phyloP scores from a whole-genome alignment of 2,888 invertebrate genomes.

The Eilema sororculum region DNA sequence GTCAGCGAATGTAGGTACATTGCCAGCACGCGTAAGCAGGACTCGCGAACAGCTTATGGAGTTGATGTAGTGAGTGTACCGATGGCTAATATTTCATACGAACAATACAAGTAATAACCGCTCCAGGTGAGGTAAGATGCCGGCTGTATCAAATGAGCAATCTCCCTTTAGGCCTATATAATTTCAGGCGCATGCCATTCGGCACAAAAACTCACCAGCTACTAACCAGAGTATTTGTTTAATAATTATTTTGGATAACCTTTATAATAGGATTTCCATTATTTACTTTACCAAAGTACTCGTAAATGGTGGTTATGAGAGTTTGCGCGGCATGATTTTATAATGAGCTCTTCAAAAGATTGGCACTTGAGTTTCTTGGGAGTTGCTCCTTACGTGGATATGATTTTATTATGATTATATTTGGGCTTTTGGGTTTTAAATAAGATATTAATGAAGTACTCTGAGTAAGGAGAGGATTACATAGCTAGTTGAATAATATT shows the following conservation, averaged over 20 bases:
- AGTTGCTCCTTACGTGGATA: not conserved
- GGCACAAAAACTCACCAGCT: not conserved
- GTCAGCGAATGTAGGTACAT: no score
- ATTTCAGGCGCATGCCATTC: no score
- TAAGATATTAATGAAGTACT: not conserved
- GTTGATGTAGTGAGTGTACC: no score
- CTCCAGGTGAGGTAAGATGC: no score
- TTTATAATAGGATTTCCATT: not conserved
- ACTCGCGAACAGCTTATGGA: no score
- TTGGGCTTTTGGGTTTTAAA: not conserved
- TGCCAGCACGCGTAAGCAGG: no score
- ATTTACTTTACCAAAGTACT: not conserved
- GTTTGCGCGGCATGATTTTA: not conserved
- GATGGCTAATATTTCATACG: no score
- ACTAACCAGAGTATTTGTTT: not conserved
- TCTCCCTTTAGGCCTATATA: no score
- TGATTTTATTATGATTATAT: not conserved
- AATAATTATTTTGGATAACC: not conserved
- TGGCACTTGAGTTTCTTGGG: not conserved
- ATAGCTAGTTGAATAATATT: not conserved
- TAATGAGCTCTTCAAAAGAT: not conserved
- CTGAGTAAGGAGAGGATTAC: not conserved
- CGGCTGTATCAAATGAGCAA: no score
- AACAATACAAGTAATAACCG: no score
- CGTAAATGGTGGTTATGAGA: not conserved